Evolutionary conservation across 2,888 invertebrate species (phyloP), one percentile per base, ranked within the genome.

Genomic region (Ectropis crepuscularia): DNA sequence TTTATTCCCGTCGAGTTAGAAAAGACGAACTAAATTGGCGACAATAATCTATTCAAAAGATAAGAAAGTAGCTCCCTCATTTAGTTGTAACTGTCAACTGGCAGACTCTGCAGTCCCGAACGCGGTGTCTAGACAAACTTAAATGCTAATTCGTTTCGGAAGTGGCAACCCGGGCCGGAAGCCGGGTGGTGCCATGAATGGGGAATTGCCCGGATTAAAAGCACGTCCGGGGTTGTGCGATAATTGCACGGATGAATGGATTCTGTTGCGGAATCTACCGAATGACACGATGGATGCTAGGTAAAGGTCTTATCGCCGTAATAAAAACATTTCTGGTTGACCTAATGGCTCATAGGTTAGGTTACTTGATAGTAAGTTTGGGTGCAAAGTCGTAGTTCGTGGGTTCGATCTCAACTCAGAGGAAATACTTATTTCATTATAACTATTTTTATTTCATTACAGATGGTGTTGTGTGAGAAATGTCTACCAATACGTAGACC

Each of bases 211-310:
- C 41, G 41, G 41, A 41, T 41, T 41, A 41, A 41, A 10, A 41
- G 16, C 41, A 41, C 41, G 41, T 41, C 50, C 57, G 55, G 61
- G 55, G 47, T 51, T 46, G 39, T 10, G 43, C 47, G 57, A 46
- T 62, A 53, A 62, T 57, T 57, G 47, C 42, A n/a, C 53, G 57
- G 8, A 46, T 53, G 62, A 51, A 62, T 57, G 41, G 39, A 39
- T 0, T 0, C 11, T 8, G 46, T 55, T 55, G 55, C 45, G 61
- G 37, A 42, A 57, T 51, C 60, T 57, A 38, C 45, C 12, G 38
- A 46, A 8, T 45, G 37, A 12, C 38, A 9, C 2, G 0, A 2
- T 16, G 36, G 36, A 36, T 5, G 16, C 5, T 5, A 47, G 10
- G 28, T 16, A 9, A 28, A 28, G 10, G 5, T 36, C 9, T 28